Evolutionary conservation across 2,888 invertebrate genomes (phyloP).

Genomic region (Caenorhabditis macrosperma): DNA sequence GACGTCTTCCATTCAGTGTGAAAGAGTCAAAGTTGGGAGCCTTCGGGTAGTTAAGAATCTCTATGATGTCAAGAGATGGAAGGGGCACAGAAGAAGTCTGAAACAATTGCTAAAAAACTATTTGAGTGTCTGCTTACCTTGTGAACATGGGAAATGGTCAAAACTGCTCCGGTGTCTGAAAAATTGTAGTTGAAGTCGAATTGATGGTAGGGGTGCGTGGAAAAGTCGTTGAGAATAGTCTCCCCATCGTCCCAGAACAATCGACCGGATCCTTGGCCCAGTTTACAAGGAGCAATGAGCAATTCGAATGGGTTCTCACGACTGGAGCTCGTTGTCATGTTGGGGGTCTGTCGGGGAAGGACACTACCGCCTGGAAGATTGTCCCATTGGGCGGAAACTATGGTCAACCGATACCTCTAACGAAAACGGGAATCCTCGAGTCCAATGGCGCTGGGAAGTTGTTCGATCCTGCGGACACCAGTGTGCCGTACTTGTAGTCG

Average conservation of each 20-base stretch:
- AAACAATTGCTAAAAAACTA: background rate
- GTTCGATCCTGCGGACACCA: conserved; percentile 52
- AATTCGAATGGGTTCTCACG: conserved; percentile 86
- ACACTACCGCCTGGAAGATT: conserved; percentile 84
- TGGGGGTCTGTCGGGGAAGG: conserved; percentile 82
- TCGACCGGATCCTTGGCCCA: conserved; percentile 56
- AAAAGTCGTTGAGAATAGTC: conserved; percentile 62
- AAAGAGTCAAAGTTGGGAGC: conserved; percentile 65
- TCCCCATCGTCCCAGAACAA: conserved; percentile 79
- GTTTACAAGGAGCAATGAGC: conserved; percentile 82
- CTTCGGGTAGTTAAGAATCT: conserved; percentile 68
- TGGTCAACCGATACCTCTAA: conserved; percentile 69
- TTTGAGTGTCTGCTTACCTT: conserved; percentile 19
- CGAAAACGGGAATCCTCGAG: conserved; percentile 73
- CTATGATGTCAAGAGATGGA: conserved; percentile 71
- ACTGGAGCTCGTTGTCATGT: conserved; percentile 69
- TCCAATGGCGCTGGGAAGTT: conserved; percentile 71
- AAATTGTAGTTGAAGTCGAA: conserved; percentile 52
- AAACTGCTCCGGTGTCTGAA: conserved; percentile 21
- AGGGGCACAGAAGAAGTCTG: conserved; percentile 34
- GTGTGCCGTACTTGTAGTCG: conserved; percentile 64
- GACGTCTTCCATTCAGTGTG: conserved; percentile 63
- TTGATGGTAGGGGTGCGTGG: conserved; percentile 46
- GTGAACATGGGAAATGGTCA: conserved; percentile 33
- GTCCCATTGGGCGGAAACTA: too few relatives aligned